Percentiles rank a stretch among this genome's conserved stretches.
Evolutionary conservation across 2,797 vertebrate species (phyloP).

Genomic region (Ptychobarbus kaznakovi): DNA sequence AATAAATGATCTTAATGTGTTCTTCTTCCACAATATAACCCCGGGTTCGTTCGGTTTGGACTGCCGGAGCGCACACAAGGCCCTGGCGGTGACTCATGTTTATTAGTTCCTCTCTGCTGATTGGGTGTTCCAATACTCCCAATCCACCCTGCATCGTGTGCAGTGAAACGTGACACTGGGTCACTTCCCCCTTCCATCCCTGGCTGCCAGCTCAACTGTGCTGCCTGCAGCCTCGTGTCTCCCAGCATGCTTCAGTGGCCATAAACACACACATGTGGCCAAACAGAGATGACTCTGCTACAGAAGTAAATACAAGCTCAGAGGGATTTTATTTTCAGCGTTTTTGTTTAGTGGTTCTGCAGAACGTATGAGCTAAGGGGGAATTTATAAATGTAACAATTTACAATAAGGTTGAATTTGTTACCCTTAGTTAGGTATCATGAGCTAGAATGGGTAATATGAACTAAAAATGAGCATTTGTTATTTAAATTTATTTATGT

Average conservation of each 20-base stretch:
- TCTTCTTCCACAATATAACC: slow-evolving; percentile 9
- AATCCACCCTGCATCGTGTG: slow-evolving; percentile 15
- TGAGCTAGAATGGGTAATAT: not conserved
- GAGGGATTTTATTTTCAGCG: not conserved
- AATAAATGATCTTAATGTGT: not conserved
- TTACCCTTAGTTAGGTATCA: not conserved
- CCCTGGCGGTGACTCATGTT: slow-evolving; percentile 30
- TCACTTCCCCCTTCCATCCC: slow-evolving; percentile 54
- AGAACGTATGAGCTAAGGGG: not conserved
- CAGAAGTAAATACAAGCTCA: slow-evolving; percentile 18
- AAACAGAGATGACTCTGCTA: slow-evolving; percentile 13
- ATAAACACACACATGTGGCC: slow-evolving; percentile 58
- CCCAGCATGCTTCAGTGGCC: slow-evolving; percentile 63
- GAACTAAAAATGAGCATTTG: not conserved
- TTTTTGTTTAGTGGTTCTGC: slow-evolving; percentile 3
- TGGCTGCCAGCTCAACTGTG: slow-evolving; percentile 29
- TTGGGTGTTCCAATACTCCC: slow-evolving; percentile 26
- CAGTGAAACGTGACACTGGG: slow-evolving; percentile 41
- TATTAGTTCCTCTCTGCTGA: slow-evolving; percentile 46
- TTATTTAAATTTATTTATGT: no score
- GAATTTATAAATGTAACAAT: not conserved
- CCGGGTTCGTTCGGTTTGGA: not conserved
- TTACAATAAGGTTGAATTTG: not conserved
- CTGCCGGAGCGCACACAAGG: not conserved
- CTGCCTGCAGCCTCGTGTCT: slow-evolving; percentile 60